phyloP scores from a whole-genome alignment of 2,113 vertebrate species.

The Lampris incognitus region DNA sequence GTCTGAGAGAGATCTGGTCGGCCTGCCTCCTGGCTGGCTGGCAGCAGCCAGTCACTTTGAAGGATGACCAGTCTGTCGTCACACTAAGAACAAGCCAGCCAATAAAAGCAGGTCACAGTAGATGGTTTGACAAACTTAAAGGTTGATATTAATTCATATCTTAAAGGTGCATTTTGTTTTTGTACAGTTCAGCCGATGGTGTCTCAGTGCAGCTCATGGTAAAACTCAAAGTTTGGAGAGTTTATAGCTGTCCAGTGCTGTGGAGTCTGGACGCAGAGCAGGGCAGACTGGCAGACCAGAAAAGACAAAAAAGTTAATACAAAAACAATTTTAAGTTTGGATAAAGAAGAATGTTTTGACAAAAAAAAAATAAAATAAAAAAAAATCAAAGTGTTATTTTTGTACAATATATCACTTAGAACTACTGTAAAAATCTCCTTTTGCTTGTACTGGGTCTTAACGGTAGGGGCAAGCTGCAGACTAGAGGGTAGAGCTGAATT shows the following conservation, averaged over 20 bases:
- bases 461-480: slow-evolving; percentile 85
- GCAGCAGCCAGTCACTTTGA: slow-evolving; percentile 19
- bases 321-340: slow-evolving; percentile 84
- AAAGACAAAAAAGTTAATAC: slow-evolving; percentile 78
- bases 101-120: slow-evolving; percentile 18
- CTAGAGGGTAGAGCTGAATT: slow-evolving; percentile 81
- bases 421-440: slow-evolving; percentile 90
- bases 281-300: neutral
- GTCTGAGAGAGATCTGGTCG: slow-evolving; percentile 87
- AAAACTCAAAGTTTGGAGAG: no score
- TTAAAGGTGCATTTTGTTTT: slow-evolving; percentile 28
- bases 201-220: no score
- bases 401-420: slow-evolving; percentile 95
- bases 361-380: slow-evolving; percentile 60
- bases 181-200: slow-evolving; percentile 40
- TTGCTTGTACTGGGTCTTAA: slow-evolving; percentile 94
- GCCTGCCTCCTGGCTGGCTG: slow-evolving; percentile 11
- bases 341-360: slow-evolving; percentile 90
- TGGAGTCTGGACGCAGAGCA: slow-evolving; percentile 60
- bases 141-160: slow-evolving; percentile 9
- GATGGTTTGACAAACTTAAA: slow-evolving; percentile 41
- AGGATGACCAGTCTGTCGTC: neutral
- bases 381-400: slow-evolving; percentile 97
- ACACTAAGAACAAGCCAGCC: neutral
- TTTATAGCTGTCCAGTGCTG: no score